A percentile compares a stretch with the other conserved stretches of the same genome.
These are phyloP conservation scores for Parnassius apollo DNA, from an alignment of 2,888 invertebrate genomes.

Conservation along the genomic window DNA sequence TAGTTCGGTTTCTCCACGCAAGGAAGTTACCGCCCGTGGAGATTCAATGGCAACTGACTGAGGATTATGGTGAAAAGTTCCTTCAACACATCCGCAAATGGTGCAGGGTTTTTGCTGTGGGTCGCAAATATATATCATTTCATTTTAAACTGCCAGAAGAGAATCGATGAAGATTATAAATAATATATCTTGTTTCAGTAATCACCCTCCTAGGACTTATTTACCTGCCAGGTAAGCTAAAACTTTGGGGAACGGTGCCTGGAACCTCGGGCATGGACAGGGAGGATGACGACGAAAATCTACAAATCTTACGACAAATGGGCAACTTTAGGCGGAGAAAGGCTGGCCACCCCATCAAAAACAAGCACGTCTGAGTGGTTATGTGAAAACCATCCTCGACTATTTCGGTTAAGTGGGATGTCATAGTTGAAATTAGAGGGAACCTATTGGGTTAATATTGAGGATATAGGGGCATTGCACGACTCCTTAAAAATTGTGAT, in stretches of 20 bases:
- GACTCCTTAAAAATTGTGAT: slow-evolving; percentile 10
- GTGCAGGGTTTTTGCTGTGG: too few relatives aligned
- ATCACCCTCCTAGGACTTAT: slow-evolving; percentile 85
- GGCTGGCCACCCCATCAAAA: slow-evolving; percentile 56
- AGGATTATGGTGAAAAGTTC: too few relatives aligned
- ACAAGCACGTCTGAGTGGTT: slow-evolving; percentile 62
- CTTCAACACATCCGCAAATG: too few relatives aligned
- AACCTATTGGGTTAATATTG: not conserved
- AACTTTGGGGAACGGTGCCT: slow-evolving; percentile 83
- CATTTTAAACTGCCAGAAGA: too few relatives aligned
- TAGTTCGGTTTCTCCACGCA: too few relatives aligned
- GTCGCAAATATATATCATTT: too few relatives aligned
- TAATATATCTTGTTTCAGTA: slow-evolving; percentile 64
- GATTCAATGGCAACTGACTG: too few relatives aligned
- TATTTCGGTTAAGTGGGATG: not conserved
- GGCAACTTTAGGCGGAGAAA: slow-evolving; percentile 82
- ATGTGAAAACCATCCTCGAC: not conserved
- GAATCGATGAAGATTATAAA: too few relatives aligned
- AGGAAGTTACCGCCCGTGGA: too few relatives aligned
- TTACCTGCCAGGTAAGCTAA: slow-evolving; percentile 84
- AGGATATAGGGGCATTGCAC: not conserved
- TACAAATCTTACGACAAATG: slow-evolving; percentile 84
- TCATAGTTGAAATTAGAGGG: not conserved
- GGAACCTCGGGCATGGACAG: slow-evolving; percentile 66
- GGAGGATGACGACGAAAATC: slow-evolving; percentile 86